These are phyloP conservation scores for Dufourea novaeangliae DNA, from an alignment of 1,140 invertebrate genomes.

Conservation along the genomic window DNA sequence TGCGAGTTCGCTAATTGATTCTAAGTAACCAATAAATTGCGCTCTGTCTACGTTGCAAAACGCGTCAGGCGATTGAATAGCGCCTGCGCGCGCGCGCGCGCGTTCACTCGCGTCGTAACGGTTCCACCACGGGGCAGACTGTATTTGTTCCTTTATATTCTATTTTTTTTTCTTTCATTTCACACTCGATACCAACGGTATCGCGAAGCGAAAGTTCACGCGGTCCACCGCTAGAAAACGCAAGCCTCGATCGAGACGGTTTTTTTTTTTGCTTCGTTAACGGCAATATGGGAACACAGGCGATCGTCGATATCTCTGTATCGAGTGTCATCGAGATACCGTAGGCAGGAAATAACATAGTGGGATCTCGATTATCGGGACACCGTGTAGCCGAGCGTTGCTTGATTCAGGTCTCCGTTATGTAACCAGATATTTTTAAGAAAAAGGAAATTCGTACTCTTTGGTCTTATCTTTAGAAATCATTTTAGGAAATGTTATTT, in stretches of 20 bases:
- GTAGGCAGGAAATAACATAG: too few species aligned
- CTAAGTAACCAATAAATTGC: conserved; percentile 52
- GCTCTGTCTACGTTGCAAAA: conserved; percentile 19
- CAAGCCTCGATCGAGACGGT: neutral
- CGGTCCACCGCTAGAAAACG: neutral
- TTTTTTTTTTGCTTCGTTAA: too few species aligned
- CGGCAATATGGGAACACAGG: too few species aligned
- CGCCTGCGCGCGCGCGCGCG: neutral
- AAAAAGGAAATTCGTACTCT: too few species aligned
- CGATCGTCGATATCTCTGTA: too few species aligned
- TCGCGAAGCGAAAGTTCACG: neutral
- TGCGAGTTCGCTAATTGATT: conserved; percentile 45
- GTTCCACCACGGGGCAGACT: neutral
- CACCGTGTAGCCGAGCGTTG: too few species aligned
- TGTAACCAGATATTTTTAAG: too few species aligned
- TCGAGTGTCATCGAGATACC: too few species aligned
- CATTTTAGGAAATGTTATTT: too few species aligned
- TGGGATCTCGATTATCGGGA: too few species aligned
- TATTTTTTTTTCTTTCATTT: neutral
- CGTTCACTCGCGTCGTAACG: conserved; percentile 5
- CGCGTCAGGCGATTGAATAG: neutral
- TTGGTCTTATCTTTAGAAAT: too few species aligned
- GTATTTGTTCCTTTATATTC: neutral
- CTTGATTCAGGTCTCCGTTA: too few species aligned
- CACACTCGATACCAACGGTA: neutral